Base-by-base conservation (phyloP, 2,113 vertebrate species). In the Otis tarda region DNA sequence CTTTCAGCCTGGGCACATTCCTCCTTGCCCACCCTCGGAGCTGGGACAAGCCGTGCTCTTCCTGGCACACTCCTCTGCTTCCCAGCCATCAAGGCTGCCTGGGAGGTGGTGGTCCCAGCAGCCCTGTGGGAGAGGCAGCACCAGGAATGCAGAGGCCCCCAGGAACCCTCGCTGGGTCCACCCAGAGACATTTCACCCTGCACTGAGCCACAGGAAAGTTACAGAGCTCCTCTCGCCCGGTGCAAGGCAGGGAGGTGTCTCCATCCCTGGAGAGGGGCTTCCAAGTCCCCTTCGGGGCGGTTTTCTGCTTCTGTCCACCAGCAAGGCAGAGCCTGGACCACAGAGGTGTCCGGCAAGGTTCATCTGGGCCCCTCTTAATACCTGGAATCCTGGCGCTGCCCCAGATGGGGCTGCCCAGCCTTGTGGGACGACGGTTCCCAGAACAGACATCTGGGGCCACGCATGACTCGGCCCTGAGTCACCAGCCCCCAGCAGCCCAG, bases 401-500 rank as follows among this genome's bases (percentile, higher is more conserved):
- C 25, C 41, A 39, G 28, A 3, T 7, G 1, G 52, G 83, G 52
- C 82, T 61, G 76, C n/a, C 25, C 2, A 1, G 64, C 64, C 45
- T 27, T 5, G 1, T 14, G 2, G 57, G 70, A 71, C 5, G 3
- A n/a, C 6, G 5, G 28, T 74, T 95, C 67, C 20, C 0, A 12
- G 91, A 94, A 77, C 12, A 80, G 80, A 3, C 3, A 0, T 60
- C 53, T 60, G 16, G 75, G 24, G 59, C 79, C 0, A 1, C 3
- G 82, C 1, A 67, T 96, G 96, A 97, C 90, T 96, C 69, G 83
- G 57, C 33, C 91, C 94, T 91, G 96, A 96, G 95, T 97, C 96
- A 96, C 83, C 55, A 7, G 1, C 67, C 81, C 41, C 63, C 27
- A 0, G 64, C 33, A 6, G 89, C 77, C 89, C 68, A 23, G 60